Percentiles rank a stretch among this genome's conserved stretches.
Evolutionary conservation across 2,888 invertebrate species (phyloP).

Genomic region (Tenodera sinensis): DNA sequence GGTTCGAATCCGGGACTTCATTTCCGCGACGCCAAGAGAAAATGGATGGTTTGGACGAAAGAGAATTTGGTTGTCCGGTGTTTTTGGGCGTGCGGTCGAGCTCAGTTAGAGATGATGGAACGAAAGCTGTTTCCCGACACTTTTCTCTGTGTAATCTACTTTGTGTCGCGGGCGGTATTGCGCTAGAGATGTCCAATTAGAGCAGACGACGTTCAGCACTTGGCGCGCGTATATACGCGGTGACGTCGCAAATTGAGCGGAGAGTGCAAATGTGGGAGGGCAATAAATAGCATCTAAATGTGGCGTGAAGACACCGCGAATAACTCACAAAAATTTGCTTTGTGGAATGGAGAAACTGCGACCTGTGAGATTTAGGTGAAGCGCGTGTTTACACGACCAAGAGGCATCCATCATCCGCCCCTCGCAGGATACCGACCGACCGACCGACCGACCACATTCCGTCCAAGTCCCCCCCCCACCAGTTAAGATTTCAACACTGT

Average conservation of each 20-base stretch:
- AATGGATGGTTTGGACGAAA: no score
- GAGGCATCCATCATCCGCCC: neutral
- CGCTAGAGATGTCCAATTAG: neutral
- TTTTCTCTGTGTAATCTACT: neutral
- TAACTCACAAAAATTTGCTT: slow-evolving; percentile 15
- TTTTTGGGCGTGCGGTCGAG: no score
- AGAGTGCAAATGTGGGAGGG: neutral
- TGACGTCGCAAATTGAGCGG: neutral
- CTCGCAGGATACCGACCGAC: neutral
- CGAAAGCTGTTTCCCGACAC: neutral
- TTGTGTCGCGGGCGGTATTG: neutral
- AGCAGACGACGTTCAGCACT: neutral
- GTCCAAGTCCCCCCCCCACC: neutral
- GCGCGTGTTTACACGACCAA: neutral
- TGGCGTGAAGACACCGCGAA: neutral
- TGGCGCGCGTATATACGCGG: neutral
- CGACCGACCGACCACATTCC: no score
- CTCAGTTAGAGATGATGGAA: neutral
- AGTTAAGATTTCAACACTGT: no score
- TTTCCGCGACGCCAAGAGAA: no score
- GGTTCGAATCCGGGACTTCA: no score
- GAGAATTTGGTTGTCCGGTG: no score
- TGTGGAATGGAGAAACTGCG: slow-evolving; percentile 1
- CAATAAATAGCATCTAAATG: neutral
- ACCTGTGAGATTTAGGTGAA: neutral